Conservation (phyloP, 2,113 vertebrate species). For the Oreocharis arfaki region DNA sequence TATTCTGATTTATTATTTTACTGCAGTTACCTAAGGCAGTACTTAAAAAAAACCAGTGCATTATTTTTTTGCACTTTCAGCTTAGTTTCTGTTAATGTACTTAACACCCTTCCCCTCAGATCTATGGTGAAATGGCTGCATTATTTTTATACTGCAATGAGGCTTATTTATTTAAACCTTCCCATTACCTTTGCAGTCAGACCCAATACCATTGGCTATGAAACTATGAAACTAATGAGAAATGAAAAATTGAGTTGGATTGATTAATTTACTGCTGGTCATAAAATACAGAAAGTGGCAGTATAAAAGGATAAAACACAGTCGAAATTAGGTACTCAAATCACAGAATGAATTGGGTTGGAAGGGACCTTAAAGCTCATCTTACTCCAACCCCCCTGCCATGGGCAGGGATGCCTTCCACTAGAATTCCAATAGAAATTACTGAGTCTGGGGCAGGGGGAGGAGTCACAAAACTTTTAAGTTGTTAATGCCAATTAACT, state of each 20-base stretch:
- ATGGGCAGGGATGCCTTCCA: background rate
- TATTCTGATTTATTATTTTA: background rate
- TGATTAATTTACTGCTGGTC: background rate
- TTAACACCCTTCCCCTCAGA: background rate
- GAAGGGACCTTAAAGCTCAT: background rate
- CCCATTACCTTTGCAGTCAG: background rate
- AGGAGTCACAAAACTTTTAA: background rate
- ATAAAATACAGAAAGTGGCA: background rate
- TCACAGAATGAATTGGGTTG: background rate
- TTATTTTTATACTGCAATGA: background rate
- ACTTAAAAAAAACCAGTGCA: background rate
- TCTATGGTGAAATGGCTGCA: background rate
- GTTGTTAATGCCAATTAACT: background rate
- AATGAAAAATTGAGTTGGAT: background rate
- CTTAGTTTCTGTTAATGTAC: background rate
- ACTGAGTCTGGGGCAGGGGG: background rate
- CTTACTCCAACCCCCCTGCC: background rate
- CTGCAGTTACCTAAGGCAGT: background rate
- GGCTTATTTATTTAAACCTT: constrained; percentile 35
- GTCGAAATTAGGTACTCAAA: background rate
- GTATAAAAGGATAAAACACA: background rate
- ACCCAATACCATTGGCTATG: background rate
- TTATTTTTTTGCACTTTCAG: background rate
- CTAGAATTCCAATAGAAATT: background rate
- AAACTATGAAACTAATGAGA: constrained; percentile 20